Evolutionary conservation across 2,113 vertebrate species (phyloP), one percentile per base, ranked within the genome.

Genomic region (Motacilla alba): DNA sequence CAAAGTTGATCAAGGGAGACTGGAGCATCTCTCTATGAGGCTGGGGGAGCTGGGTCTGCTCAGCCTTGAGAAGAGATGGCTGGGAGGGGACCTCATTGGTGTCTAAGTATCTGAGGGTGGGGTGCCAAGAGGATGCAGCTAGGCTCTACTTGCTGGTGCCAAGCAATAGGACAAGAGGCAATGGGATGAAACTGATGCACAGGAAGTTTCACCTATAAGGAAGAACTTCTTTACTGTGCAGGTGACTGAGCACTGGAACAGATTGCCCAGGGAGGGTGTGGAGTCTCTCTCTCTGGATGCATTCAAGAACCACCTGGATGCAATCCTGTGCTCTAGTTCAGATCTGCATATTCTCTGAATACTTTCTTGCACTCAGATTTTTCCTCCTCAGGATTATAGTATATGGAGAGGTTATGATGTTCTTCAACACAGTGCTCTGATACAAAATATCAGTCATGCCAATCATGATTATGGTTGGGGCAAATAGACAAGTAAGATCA

Each of bases 21-120:
- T 30, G 28, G 8, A 59, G 8, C 3, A 11, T 17, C 8, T 66
- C 18, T 44, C 7, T 8, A 11, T 1, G 3, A 44, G 15, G 60
- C 37, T 39, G 23, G 37, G 33, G 39, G 28, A 60, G 30, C 23
- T 20, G 16, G 39, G 28, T 23, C 13, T 53, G 24, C 30, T 75
- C 30, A 53, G 20, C n/a, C 39, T n/a, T 0, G 0, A 41, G 46
- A n/a, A 30, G 24, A 39, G 39, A 18, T 10, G 23, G 8, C 12
- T 44, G 28, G 9, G 60, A 59, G 19, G 28, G 15, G 13, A 37
- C 6, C 20, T 39, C n/a, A 3, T 6, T 59, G n/a, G 14, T 46
- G 24, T 59, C 27, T 28, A 33, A 19, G 23, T 28, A 8, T 28
- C 33, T 81, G 28, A 28, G 37, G 27, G 37, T 13, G 18, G 33